Evolutionary conservation across 2,888 invertebrate genomes (phyloP).

Genomic region (Sinopyrophorus schimmeli): DNA sequence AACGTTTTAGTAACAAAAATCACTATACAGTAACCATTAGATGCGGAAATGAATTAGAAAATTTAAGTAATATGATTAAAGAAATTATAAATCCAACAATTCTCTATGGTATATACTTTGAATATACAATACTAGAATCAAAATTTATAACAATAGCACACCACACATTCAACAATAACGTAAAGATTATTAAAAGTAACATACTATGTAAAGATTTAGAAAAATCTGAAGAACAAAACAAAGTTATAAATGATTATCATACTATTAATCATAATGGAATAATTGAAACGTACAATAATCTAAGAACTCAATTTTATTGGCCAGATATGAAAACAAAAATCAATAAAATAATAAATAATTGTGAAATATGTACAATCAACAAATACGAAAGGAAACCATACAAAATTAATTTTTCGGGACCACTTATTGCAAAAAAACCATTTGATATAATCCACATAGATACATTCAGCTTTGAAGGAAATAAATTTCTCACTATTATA

Average conservation of each 20-base stretch:
- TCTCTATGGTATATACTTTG: constrained; percentile 23
- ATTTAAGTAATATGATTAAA: constrained; percentile 10
- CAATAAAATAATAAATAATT: constrained; percentile 23
- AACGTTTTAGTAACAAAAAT: constrained; percentile 12
- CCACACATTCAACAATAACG: constrained; percentile 16
- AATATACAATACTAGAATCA: constrained; percentile 19
- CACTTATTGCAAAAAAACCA: constrained; percentile 23
- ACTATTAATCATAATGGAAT: constrained; percentile 26
- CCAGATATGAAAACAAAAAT: constrained; percentile 27
- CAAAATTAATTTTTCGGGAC: constrained; percentile 14
- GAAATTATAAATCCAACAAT: constrained; percentile 26
- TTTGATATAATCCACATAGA: constrained; percentile 28
- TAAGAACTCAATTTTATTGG: constrained; percentile 26
- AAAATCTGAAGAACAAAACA: constrained; percentile 20
- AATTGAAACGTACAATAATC: constrained; percentile 26
- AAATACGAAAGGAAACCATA: constrained; percentile 32
- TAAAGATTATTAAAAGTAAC: constrained; percentile 28
- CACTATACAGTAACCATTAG: constrained; percentile 11
- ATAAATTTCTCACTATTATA: constrained; percentile 25
- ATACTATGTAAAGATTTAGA: constrained; percentile 23
- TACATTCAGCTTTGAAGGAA: constrained; percentile 16
- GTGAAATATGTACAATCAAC: constrained; percentile 10
- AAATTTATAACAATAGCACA: constrained; percentile 6
- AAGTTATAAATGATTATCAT: constrained; percentile 30
- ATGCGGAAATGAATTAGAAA: constrained; percentile 12